A percentile compares a stretch with the other conserved stretches of the same genome.
phyloP scores from a whole-genome alignment of 23 tunicate genomes.

The Styela plicata region DNA sequence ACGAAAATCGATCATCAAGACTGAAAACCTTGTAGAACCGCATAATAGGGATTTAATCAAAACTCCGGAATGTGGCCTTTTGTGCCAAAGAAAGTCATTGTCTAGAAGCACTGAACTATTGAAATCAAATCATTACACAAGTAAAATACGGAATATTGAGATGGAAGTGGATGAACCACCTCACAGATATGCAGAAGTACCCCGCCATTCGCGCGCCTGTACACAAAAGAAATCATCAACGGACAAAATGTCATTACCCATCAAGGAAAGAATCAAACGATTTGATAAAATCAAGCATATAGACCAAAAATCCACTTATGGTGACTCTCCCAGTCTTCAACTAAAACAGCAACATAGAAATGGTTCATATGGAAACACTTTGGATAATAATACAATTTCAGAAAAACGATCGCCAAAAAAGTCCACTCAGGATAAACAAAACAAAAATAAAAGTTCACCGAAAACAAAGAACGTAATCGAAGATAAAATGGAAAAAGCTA shows the following conservation, averaged over 20 bases:
- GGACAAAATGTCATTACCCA: neutral
- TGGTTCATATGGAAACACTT: too few relatives aligned
- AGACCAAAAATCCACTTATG: too few relatives aligned
- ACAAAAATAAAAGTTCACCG: neutral
- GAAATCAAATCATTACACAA: neutral
- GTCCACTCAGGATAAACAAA: too few relatives aligned
- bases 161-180: neutral
- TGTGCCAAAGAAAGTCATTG: neutral
- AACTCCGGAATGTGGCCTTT: neutral
- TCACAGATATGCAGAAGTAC: neutral
- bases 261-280: neutral
- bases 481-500: neutral
- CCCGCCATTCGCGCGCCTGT: neutral
- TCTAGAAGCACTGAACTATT: neutral
- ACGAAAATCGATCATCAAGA: neutral
- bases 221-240: neutral
- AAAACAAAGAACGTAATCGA: neutral
- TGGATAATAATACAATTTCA: too few relatives aligned
- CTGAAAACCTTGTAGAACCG: neutral
- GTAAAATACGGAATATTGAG: neutral
- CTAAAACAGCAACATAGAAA: too few relatives aligned
- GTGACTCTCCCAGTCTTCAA: too few relatives aligned
- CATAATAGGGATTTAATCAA: neutral
- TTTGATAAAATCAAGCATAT: neutral
- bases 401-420: too few relatives aligned